Percentiles rank a stretch among this genome's conserved stretches.
Evolutionary conservation across 2,888 invertebrate species (phyloP).

Genomic region (Caenorhabditis zanzibari): DNA sequence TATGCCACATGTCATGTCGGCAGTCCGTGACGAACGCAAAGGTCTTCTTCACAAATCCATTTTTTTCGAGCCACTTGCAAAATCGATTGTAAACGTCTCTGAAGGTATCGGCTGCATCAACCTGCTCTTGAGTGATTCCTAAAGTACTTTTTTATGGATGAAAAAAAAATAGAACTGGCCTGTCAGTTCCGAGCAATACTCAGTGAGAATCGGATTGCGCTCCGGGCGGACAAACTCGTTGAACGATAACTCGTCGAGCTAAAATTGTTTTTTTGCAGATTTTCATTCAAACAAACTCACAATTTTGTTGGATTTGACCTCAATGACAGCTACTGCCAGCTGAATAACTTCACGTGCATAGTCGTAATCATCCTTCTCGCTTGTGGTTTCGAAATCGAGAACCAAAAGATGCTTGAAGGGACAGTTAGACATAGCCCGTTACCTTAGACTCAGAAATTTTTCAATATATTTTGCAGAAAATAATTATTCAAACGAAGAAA

Average conservation of each 20-base stretch:
- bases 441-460: too few relatives aligned
- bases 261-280: neutral
- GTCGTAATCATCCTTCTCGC: neutral
- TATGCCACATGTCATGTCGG: slow-evolving; percentile 54
- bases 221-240: slow-evolving; percentile 44
- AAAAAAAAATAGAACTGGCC: too few relatives aligned
- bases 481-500: too few relatives aligned
- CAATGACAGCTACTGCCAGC: neutral
- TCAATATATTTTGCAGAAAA: too few relatives aligned
- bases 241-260: slow-evolving; percentile 16
- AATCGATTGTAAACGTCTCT: too few relatives aligned
- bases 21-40: slow-evolving; percentile 45
- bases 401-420: slow-evolving; percentile 8
- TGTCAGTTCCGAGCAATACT: too few relatives aligned
- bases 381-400: slow-evolving; percentile 12
- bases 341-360: slow-evolving; percentile 8
- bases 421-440: neutral
- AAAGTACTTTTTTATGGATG: too few relatives aligned
- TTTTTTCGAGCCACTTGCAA: too few relatives aligned
- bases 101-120: too few relatives aligned
- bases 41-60: too few relatives aligned
- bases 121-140: too few relatives aligned
- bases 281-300: neutral
- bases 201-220: too few relatives aligned
- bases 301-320: neutral